phyloP scores from a whole-genome alignment of 2,888 invertebrate genomes.

The Rotaria socialis region DNA sequence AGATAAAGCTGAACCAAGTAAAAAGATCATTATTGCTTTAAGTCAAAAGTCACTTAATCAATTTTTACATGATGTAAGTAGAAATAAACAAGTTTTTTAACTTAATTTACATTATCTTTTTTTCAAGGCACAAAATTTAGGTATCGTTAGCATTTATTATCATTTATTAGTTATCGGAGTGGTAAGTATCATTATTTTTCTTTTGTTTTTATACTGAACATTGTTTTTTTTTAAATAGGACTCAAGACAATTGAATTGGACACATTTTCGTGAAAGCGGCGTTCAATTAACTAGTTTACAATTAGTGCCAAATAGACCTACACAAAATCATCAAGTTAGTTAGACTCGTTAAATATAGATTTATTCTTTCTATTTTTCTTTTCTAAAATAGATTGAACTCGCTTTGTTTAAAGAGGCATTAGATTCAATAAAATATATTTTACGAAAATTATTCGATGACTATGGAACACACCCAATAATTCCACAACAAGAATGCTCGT shows the following conservation, averaged over 20 bases:
- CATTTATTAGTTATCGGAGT: neutral
- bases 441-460: neutral
- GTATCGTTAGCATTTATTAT: neutral
- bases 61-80: neutral
- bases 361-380: neutral
- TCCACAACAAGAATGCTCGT: neutral
- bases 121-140: neutral
- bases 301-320: neutral
- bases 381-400: neutral
- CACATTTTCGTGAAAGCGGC: neutral
- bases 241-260: slow-evolving; percentile 5
- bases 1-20: neutral
- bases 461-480: neutral
- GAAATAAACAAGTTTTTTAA: neutral
- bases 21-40: neutral
- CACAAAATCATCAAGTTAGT: neutral
- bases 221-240: neutral
- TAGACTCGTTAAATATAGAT: neutral
- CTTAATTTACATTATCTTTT: neutral
- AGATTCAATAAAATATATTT: neutral
- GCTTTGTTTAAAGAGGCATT: neutral
- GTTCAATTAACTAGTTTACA: slow-evolving; percentile 12
- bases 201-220: neutral
- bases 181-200: neutral
- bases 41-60: neutral